A percentile compares a stretch with the other conserved stretches of the same genome.
Evolutionary conservation across 2,888 invertebrate genomes (phyloP).

Genomic region (Acronicta leporina): DNA sequence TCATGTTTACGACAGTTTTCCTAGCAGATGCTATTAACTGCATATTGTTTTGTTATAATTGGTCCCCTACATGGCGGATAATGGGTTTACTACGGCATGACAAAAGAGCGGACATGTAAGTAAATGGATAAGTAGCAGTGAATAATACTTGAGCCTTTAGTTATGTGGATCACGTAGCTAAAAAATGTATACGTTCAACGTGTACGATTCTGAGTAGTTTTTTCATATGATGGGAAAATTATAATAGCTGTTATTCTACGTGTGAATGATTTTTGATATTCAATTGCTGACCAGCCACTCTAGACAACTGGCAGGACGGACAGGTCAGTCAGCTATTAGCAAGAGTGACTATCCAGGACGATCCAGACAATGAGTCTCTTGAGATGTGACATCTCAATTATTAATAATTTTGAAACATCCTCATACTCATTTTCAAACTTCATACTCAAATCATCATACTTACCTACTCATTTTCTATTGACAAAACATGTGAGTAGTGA

Average conservation of each 20-base stretch:
- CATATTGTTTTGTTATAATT: conserved; percentile 67
- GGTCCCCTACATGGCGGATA: conserved; percentile 55
- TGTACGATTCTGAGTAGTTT: conserved; percentile 2
- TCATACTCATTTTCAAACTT: no score
- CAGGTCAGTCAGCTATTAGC: no score
- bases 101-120: conserved; percentile 49
- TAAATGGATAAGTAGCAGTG: conserved; percentile 25
- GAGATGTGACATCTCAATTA: no score
- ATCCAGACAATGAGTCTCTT: no score
- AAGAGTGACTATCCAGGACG: no score
- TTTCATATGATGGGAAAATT: conserved; percentile 8
- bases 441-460: no score
- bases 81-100: conserved; percentile 46
- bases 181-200: conserved; percentile 17
- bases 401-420: no score
- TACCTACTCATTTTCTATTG: no score
- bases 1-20: conserved; percentile 52
- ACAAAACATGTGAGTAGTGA: no score
- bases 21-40: conserved; percentile 51
- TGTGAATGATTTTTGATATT: background rate
- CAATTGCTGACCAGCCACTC: no score
- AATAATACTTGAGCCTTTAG: conserved; percentile 10
- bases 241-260: no score
- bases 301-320: no score
- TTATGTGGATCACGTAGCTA: conserved; percentile 34